Evolutionary conservation across 2,797 vertebrate genomes (phyloP), one percentile per base, ranked within the genome.

Genomic region (Diplodus puntazzo): DNA sequence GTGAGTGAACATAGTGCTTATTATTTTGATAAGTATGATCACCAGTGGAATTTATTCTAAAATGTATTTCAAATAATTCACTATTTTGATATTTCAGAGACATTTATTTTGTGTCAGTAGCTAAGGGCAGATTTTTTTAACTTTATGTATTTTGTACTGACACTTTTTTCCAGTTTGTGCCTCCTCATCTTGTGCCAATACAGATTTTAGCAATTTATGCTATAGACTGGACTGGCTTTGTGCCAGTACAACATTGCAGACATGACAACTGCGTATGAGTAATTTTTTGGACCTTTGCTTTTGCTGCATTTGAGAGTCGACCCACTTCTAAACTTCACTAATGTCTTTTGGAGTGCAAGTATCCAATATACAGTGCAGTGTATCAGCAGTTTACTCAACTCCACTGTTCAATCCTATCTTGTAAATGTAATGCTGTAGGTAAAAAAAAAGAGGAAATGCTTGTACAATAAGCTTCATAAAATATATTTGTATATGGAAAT

Each of bases 401-500:
- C 88, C 79, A 84, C 80, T 87, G 87, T 92, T 90, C 84, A 85
- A 79, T 65, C 80, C 66, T 88, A 76, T 87, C 80, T 77, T 96
- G 95, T 95, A 95, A 94, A 95, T 96, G 92, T 92, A 88, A 74
- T 57, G 71, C 84, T 94, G 89, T 90, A 91, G 86, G 84, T 92
- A 90, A 92, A 92, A 92, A 34, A 30, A 30, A 92, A 81, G 90
- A 90, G 84, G 39, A 95, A 90, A 92, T 90, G 91, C 95, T 94
- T 97, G 96, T 97, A 97, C 94, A 95, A 96, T 96, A 75, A 69
- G 93, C 92, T 92, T 95, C 92, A 92, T 92, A 94, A 94, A 95
- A 93, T 95, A 94, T 97, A 96, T 97, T 97, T 98, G 95, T 97
- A 96, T 97, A 96, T 97, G 95, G 95, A 96, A 96, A 95, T 85